These are phyloP conservation scores for Lepidurus apus DNA, from an alignment of 1,140 invertebrate species.

Conservation along the genomic window DNA sequence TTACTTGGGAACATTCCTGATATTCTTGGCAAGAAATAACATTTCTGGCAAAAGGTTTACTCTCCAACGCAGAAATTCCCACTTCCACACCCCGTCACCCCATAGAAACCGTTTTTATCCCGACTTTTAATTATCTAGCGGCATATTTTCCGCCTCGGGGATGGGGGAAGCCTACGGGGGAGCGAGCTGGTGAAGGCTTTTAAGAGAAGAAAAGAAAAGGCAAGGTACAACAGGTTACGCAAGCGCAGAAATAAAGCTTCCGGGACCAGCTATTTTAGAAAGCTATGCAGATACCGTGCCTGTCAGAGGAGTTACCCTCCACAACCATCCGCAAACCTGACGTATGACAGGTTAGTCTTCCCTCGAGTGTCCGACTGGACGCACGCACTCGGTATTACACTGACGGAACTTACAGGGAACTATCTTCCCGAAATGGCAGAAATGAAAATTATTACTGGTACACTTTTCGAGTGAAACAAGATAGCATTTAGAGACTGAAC, in stretches of 20 bases:
- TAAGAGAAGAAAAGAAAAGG: background rate
- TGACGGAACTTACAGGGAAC: background rate
- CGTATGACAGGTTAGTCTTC: constrained; percentile 14
- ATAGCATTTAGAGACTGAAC: too few relatives aligned
- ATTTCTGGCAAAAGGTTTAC: constrained; percentile 1
- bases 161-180: background rate
- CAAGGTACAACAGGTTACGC: constrained; percentile 11
- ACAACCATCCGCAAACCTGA: background rate
- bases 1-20: constrained; percentile 1
- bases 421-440: too few relatives aligned
- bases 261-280: constrained; percentile 8
- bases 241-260: constrained; percentile 1
- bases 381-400: background rate
- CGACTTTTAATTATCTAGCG: background rate
- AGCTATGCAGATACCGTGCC: background rate
- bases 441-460: too few relatives aligned
- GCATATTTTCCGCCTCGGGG: background rate
- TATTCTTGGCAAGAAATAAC: background rate
- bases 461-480: too few relatives aligned
- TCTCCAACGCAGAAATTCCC: background rate
- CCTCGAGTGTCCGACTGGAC: background rate
- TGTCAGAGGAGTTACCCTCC: background rate
- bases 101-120: background rate
- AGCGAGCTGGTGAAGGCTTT: background rate
- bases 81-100: background rate